Base-by-base conservation (phyloP, 1,140 invertebrate species). In the Pogonus chalceus region DNA sequence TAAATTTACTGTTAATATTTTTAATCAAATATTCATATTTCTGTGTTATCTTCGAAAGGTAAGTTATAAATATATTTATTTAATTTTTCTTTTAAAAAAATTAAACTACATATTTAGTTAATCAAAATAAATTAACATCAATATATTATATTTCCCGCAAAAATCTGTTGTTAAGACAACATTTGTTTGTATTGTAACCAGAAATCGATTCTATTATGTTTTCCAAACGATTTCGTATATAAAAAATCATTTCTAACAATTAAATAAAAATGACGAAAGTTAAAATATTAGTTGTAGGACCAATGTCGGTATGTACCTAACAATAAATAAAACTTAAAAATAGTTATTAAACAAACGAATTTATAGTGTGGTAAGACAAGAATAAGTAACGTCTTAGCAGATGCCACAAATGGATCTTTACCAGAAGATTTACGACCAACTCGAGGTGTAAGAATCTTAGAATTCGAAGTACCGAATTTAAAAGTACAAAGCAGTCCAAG, bases 301-400 rank as follows among this genome's bases (percentile, higher is more conserved):
- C 56, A 22, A n/a, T 22, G 16, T 49, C 49, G 20, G 56, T 57
- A 51, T 50, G 35, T 56, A 10, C n/a, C 2, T 39, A 20, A 51
- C 1, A 35, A 39, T 51, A 20, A 47, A 24, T 51, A 10, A 26
- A 2, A 39, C 2, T 4, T 47, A 43, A 52, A 23, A 20, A 50
- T 43, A 3, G 23, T 16, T 51, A 22, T 39, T 43, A 53, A 53
- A n/a, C 23, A 39, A 37, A 53, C 43, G 16, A 49, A 23, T 12
- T 55, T 35, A 37, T 49, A 58, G 57, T 39, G 35, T 49, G 57
- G 57, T n/a, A 58, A 58, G 43, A 55, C 54, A 18, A 21, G 18
- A 23, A 23, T 58, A 18, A 51, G 54, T 31, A 58, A 58, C 53
- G 55, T 21, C 20, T 23, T 58, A 23, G 54, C 53, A 2, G 57